A percentile compares a stretch with the other conserved stretches of the same genome.
These are phyloP conservation scores for Dynastes grantii DNA, from an alignment of 2,888 invertebrate genomes.

Conservation along the genomic window DNA sequence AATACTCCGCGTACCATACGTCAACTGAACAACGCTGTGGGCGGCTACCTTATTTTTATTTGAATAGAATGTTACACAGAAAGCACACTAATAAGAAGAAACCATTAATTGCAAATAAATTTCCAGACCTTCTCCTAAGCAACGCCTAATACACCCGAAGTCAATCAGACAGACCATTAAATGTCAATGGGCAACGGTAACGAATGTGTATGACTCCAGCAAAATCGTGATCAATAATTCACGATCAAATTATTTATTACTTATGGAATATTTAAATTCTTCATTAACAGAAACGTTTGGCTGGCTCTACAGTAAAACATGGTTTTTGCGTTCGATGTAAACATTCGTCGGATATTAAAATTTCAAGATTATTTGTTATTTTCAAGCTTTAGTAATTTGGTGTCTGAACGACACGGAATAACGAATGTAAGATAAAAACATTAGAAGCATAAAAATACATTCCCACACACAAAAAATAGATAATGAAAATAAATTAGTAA, in stretches of 20 bases:
- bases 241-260: constrained; percentile 58
- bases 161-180: constrained; percentile 52
- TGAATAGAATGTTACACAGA: constrained; percentile 35
- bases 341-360: constrained; percentile 17
- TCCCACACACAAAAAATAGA: too few species aligned
- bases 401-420: too few species aligned
- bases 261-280: constrained; percentile 54
- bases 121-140: constrained; percentile 47
- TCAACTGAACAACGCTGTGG: constrained; percentile 9
- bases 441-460: too few species aligned
- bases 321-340: neutral
- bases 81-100: constrained; percentile 35
- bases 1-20: constrained; percentile 1
- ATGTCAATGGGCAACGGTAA: constrained; percentile 58
- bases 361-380: constrained; percentile 10
- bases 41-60: constrained; percentile 18
- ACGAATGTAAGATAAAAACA: too few species aligned
- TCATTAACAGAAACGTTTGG: constrained; percentile 49
- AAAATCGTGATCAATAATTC: constrained; percentile 58
- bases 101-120: constrained; percentile 46
- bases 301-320: neutral
- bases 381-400: too few species aligned
- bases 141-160: constrained; percentile 54
- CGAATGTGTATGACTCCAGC: constrained; percentile 56
- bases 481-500: too few species aligned